These are phyloP conservation scores for Festucalex cinctus DNA, from an alignment of 2,113 vertebrate genomes.

Conservation along the genomic window DNA sequence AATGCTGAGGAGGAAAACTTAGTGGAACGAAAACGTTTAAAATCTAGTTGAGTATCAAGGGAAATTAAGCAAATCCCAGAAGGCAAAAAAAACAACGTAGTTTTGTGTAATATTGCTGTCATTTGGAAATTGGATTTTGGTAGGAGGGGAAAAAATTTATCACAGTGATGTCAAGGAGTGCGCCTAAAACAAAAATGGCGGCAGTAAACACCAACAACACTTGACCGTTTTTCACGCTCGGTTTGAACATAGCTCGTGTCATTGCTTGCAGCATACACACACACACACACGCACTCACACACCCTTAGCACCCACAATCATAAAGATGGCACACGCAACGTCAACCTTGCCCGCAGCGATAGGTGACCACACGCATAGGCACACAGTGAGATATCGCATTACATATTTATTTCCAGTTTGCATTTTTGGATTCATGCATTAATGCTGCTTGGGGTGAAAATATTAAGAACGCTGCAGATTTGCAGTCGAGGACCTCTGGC, in stretches of 20 bases:
- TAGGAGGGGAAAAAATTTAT: neutral
- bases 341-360: neutral
- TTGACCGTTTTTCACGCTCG: slow-evolving; percentile 23
- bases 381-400: neutral
- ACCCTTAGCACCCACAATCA: neutral
- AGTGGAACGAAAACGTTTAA: neutral
- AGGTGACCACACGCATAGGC: neutral
- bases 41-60: neutral
- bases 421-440: neutral
- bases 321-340: slow-evolving; percentile 5
- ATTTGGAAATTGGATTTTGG: neutral
- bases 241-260: slow-evolving; percentile 22
- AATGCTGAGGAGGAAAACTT: too few relatives aligned
- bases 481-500: neutral
- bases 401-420: neutral
- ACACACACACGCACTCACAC: slow-evolving; percentile 4
- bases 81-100: too few relatives aligned
- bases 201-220: slow-evolving; percentile 25
- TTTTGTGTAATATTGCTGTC: neutral
- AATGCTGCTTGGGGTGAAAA: neutral
- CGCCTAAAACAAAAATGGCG: slow-evolving; percentile 38
- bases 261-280: slow-evolving; percentile 19
- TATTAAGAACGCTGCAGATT: neutral
- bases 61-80: neutral
- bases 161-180: neutral